Base-by-base conservation (phyloP, 1,140 invertebrate species). In the Coenobita brevimanus region DNA sequence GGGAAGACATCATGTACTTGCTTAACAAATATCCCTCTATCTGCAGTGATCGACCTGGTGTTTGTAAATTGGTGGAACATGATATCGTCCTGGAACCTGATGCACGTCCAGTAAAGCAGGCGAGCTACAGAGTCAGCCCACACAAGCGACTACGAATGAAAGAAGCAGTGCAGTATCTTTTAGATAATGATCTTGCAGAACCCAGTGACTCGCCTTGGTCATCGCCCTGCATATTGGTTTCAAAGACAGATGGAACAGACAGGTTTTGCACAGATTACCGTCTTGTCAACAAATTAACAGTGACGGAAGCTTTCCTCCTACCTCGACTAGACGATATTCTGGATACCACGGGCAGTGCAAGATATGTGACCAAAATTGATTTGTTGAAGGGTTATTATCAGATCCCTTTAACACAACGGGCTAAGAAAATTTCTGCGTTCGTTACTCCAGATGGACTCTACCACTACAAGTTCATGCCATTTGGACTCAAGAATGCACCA, bases 381-480 rank as follows among this genome's bases (percentile, higher is more conserved):
- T 8, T 67, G 6, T 6, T 67, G n/a, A 6, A 24, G 62, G 62
- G 62, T 67, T 67, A 67, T 67, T 67, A 67, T 67, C 62, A 67
- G n/a, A 67, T 67, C 62, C 62, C n/a, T 4, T 24, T 67, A n/a
- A 24, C 62, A 6, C n/a, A 4, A 33, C 6, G 62, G n/a, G 62
- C 62, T 24, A 67, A 67, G n/a, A 67, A 67, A 24, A 67, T 67
- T 10, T 67, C 62, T 10, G n/a, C 62, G n/a, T 67, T 67, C n/a
- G 62, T 67, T 4, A 67, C 62, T 10, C 62, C 62, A 10, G 4
- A 67, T 67, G 62, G 62, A 33, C 21, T 67, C 6, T 67, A 24
- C 4, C 62, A 67, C 6, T 67, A 67, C n/a, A 10, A 8, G 4
- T n/a, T 67, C 21, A 67, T 67, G 62, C 62, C 62, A 10, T 67